Conservation (phyloP, 2,888 invertebrate species). For the Nasonovia ribisnigri region DNA sequence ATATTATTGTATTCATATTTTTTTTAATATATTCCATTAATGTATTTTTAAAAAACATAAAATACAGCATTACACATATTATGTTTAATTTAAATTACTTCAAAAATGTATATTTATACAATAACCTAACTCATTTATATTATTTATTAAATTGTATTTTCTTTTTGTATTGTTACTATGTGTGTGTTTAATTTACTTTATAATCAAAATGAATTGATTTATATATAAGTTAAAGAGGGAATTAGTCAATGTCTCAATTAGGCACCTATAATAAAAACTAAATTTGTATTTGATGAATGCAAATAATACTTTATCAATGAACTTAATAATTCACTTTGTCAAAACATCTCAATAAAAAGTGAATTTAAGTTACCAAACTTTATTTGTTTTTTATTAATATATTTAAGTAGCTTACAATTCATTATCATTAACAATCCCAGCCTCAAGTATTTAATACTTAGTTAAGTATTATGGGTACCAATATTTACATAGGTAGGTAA, state of each 20-base stretch:
- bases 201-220: neutral
- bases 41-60: neutral
- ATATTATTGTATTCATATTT: neutral
- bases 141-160: neutral
- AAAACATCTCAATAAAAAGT: neutral
- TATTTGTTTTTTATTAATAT: constrained; percentile 20
- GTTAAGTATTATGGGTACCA: constrained; percentile 6
- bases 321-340: neutral
- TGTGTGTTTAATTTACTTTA: neutral
- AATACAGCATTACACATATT: neutral
- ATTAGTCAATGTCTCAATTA: neutral
- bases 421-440: constrained; percentile 30
- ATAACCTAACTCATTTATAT: neutral
- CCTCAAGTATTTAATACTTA: constrained; percentile 25
- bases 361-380: neutral
- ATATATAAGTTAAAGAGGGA: neutral
- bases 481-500: constrained; percentile 16
- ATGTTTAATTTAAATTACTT: neutral
- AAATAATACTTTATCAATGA: constrained; percentile 13
- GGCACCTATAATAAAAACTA: neutral
- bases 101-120: neutral
- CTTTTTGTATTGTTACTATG: neutral
- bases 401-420: neutral
- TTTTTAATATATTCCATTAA: no score
- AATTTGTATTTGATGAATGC: neutral